phyloP scores from a whole-genome alignment of 2,113 vertebrate species.

The Erinaceus europaeus region DNA sequence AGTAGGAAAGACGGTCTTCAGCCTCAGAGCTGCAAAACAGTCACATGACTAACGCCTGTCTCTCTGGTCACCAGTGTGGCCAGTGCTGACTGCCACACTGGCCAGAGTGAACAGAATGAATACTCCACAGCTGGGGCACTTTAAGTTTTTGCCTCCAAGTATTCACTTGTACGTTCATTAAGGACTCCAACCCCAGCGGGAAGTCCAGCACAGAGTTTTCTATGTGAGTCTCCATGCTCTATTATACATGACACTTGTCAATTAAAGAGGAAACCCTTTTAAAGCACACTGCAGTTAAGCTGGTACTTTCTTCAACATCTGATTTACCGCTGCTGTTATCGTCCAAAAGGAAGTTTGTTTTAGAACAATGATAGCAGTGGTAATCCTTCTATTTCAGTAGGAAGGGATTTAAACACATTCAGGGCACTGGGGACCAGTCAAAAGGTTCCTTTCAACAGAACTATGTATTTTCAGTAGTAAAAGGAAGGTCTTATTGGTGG shows the following conservation, averaged over 20 bases:
- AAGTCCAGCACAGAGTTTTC: constrained; percentile 20
- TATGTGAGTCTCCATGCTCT: constrained; percentile 38
- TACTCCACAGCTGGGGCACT: constrained; percentile 34
- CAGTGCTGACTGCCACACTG: neutral
- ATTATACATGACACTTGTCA: constrained; percentile 68
- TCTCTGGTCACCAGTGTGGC: neutral
- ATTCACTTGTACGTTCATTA: constrained; percentile 60
- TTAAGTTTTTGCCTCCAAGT: constrained; percentile 52
- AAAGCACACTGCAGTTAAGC: constrained; percentile 70
- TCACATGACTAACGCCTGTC: neutral
- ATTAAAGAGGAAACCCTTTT: constrained; percentile 70
- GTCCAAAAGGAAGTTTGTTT: constrained; percentile 76
- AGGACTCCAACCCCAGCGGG: constrained; percentile 51
- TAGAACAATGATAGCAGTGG: constrained; percentile 77
- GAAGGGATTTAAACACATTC: constrained; percentile 80
- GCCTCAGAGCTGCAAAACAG: neutral
- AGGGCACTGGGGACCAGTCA: constrained; percentile 76
- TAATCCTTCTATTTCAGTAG: constrained; percentile 66
- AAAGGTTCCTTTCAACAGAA: constrained; percentile 80
- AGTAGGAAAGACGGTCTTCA: neutral
- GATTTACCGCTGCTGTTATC: constrained; percentile 69
- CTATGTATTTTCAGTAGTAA: constrained; percentile 80
- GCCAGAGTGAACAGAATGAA: constrained; percentile 31
- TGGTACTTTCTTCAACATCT: constrained; percentile 72
- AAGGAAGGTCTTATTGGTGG: constrained; percentile 74